A percentile compares a stretch with the other conserved stretches of the same genome.
Evolutionary conservation across 2,888 invertebrate species (phyloP).

Genomic region (Gymnosoma rotundatum): DNA sequence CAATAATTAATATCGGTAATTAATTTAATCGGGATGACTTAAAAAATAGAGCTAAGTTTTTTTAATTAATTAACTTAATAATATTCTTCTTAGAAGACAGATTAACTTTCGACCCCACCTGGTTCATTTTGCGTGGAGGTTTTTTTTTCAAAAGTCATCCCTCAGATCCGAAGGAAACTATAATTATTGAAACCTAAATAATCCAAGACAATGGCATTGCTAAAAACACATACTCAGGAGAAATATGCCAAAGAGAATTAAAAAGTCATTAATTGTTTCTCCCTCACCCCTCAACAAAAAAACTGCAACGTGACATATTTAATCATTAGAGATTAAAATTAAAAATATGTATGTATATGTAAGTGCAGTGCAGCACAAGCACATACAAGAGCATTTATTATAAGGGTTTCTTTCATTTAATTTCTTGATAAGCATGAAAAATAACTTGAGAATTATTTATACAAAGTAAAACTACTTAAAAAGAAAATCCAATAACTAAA

Average conservation of each 20-base stretch:
- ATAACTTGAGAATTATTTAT: slow-evolving; percentile 37
- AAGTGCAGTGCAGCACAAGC: not conserved
- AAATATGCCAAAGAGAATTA: slow-evolving; percentile 11
- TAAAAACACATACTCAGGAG: not conserved
- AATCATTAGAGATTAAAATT: slow-evolving; percentile 33
- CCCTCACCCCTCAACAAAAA: not conserved
- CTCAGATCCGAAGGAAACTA: too few relatives aligned
- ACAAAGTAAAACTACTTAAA: slow-evolving; percentile 37
- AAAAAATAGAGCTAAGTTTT: too few relatives aligned
- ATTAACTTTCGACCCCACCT: too few relatives aligned
- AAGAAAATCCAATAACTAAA: slow-evolving; percentile 25
- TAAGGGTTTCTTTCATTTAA: slow-evolving; percentile 2
- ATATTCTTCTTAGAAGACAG: too few relatives aligned
- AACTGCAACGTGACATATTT: slow-evolving; percentile 33
- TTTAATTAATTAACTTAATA: too few relatives aligned
- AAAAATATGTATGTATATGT: not conserved
- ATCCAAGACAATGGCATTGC: not conserved
- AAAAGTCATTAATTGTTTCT: slow-evolving; percentile 8
- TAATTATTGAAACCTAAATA: too few relatives aligned
- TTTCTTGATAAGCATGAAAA: slow-evolving; percentile 25
- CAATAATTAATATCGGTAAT: too few relatives aligned
- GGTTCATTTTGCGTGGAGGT: too few relatives aligned
- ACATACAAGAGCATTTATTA: not conserved
- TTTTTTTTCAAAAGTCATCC: too few relatives aligned
- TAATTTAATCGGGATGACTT: too few relatives aligned